Base-by-base conservation (phyloP, 2,113 vertebrate genomes). In the Ploceus nigricollis region DNA sequence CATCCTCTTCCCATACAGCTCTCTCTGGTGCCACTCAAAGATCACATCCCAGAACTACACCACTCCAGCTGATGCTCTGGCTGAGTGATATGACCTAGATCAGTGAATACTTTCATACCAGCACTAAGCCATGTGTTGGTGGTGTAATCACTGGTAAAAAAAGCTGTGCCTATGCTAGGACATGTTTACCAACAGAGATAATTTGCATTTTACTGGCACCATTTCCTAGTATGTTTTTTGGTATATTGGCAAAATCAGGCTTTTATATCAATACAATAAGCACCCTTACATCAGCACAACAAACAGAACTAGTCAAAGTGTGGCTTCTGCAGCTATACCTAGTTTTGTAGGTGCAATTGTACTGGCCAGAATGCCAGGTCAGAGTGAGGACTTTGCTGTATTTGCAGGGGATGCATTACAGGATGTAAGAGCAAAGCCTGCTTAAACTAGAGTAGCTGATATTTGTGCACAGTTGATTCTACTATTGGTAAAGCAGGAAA, bases 1-100 rank as follows among this genome's bases (percentile, higher is more conserved):
- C 51, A 53, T 77, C 42, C 31, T 88, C n/a, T 33, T 80, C n/a
- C 39, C 58, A 35, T 73, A 15, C 25, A 65, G 71, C 42, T 94
- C 89, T 80, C 93, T 95, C 80, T 95, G 91, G 91, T 95, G 96
- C 95, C 96, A 78, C 96, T 92, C 76, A 75, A 71, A 93, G 95
- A 70, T 56, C 72, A 70, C 61, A 89, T 70, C 30, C 48, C 60
- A 78, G 91, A 93, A 97, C 64, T 90, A 11, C 90, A 96, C 2
- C 50, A 6, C 45, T 90, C 48, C 65, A 17, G 85, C 70, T 21
- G 77, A 60, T 9, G 42, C 72, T 81, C 45, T 56, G 58, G 58
- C 15, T 13, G 9, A 51, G 57, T 17, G 9, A 5, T 5, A 5
- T 9, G 42, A 81, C 60, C 45, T 39, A 0, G 7, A 20, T 15